Percentiles rank a stretch among this genome's conserved stretches.
Conservation (phyloP, 2,888 invertebrate genomes). For the Chrysotoxum bicinctum region DNA sequence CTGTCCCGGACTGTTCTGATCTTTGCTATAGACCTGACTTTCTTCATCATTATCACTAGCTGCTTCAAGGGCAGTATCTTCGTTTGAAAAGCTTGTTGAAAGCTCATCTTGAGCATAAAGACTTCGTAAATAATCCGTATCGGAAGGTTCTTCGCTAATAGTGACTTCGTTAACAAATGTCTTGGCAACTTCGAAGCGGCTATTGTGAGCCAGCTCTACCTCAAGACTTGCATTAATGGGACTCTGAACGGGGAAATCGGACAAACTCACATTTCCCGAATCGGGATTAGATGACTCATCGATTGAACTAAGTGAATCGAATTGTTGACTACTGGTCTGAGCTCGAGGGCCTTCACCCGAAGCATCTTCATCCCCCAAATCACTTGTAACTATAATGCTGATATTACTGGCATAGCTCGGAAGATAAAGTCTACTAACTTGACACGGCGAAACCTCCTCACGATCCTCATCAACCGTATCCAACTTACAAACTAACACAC, state of each 20-base stretch:
- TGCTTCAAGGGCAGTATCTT: constrained; percentile 13
- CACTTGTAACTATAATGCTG: constrained; percentile 77
- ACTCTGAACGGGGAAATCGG: constrained; percentile 78
- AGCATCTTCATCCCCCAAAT: constrained; percentile 40
- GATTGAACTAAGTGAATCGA: constrained; percentile 78
- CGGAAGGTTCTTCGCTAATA: constrained; percentile 68
- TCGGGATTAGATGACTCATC: constrained; percentile 80
- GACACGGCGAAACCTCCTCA: constrained; percentile 27
- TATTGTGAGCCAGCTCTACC: constrained; percentile 77
- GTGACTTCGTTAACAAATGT: constrained; percentile 77
- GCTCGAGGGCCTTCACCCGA: not conserved
- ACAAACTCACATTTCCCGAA: constrained; percentile 80
- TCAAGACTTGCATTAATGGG: constrained; percentile 77
- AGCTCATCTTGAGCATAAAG: constrained; percentile 55
- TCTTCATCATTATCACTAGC: constrained; percentile 11
- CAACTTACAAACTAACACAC: constrained; percentile 77
- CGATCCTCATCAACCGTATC: constrained; percentile 76
- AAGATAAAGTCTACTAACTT: constrained; percentile 55
- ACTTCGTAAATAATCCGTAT: constrained; percentile 43
- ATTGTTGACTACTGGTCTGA: constrained; percentile 67
- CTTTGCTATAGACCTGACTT: constrained; percentile 25
- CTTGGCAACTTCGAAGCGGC: constrained; percentile 78
- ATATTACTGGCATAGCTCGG: constrained; percentile 79
- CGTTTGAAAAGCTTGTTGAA: constrained; percentile 56
- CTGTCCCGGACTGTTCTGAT: constrained; percentile 60